Conservation (phyloP, 2,113 vertebrate genomes). For the Ceyx cyanopectus region DNA sequence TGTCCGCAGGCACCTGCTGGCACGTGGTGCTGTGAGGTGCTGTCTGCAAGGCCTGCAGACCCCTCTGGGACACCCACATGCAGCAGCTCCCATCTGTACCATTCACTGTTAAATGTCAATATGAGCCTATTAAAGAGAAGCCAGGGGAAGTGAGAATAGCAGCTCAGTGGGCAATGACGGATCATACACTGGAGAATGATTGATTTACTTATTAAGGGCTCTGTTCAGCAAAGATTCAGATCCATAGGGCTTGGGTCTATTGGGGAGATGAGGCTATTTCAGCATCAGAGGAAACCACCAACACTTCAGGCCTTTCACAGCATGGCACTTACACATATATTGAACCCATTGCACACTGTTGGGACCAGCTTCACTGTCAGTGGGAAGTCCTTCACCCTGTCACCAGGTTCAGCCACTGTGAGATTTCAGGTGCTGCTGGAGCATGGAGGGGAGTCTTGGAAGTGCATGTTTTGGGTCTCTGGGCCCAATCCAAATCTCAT, state of each 20-base stretch:
- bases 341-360: not conserved
- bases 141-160: not conserved
- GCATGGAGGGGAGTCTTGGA: not conserved
- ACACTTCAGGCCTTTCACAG: not conserved
- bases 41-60: not conserved
- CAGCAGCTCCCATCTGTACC: not conserved
- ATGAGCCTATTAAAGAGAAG: not conserved
- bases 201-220: constrained; percentile 26
- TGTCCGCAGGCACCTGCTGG: fast-evolving
- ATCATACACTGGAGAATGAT: not conserved
- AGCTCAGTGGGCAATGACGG: not conserved
- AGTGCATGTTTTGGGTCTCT: not conserved
- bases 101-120: not conserved
- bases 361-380: not conserved
- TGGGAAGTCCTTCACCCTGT: not conserved
- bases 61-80: not conserved
- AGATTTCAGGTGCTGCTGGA: not conserved
- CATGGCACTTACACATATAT: not conserved
- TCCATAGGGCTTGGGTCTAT: not conserved
- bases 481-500: not conserved
- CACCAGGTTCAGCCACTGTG: fast-evolving
- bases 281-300: not conserved
- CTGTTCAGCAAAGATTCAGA: not conserved
- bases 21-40: not conserved
- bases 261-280: not conserved